A percentile compares a stretch with the other conserved stretches of the same genome.
phyloP scores from a whole-genome alignment of 2,888 invertebrate genomes.

The Hemithea aestivaria region DNA sequence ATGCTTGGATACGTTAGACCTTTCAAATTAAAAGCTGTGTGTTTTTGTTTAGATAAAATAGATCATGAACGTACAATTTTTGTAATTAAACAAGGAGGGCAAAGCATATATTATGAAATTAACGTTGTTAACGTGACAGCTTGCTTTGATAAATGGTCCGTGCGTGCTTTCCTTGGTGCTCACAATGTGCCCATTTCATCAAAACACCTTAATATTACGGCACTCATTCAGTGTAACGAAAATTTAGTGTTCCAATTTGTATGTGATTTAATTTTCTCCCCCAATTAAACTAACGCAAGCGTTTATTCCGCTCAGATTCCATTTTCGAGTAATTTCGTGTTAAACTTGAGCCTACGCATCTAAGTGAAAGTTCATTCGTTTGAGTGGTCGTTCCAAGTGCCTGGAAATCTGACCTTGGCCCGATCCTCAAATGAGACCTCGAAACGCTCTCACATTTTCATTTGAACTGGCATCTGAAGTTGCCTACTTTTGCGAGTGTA shows the following conservation, averaged over 20 bases:
- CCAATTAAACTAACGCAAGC: constrained; percentile 1
- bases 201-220: constrained; percentile 1
- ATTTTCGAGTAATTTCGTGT: constrained; percentile 8
- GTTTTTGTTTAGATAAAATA: no score
- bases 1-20: background rate
- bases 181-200: background rate
- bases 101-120: no score
- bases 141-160: no score
- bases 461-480: constrained; percentile 36
- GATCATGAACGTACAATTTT: background rate
- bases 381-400: constrained; percentile 8
- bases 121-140: background rate
- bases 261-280: constrained; percentile 10
- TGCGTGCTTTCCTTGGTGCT: no score
- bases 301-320: constrained; percentile 1
- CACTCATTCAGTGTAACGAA: constrained; percentile 3
- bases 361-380: constrained; percentile 13
- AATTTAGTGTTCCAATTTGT: constrained; percentile 7
- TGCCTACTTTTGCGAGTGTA: constrained; percentile 50
- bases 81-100: no score
- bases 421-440: constrained; percentile 22
- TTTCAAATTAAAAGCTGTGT: no score
- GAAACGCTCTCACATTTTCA: constrained; percentile 32
- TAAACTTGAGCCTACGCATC: constrained; percentile 6
- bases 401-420: constrained; percentile 23